Conservation (phyloP, 1,140 invertebrate species). For the Brachionus calyciflorus region DNA sequence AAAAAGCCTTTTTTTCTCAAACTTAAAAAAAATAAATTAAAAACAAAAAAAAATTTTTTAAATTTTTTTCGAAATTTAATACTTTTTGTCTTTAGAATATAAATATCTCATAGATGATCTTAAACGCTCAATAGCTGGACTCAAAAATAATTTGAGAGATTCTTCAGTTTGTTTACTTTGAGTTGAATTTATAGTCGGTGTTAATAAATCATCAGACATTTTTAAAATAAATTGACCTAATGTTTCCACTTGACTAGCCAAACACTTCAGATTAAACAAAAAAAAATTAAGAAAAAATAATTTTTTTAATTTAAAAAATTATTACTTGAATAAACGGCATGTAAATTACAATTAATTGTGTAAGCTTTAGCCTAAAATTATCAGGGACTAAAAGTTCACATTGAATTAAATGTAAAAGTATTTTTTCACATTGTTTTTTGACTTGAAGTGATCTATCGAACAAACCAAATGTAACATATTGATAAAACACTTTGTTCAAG, state of each 20-base stretch:
- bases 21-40: background rate
- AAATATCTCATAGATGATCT: slow-evolving; percentile 37
- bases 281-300: no score
- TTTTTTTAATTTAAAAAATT: background rate
- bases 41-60: background rate
- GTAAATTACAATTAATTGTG: background rate
- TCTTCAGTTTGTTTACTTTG: slow-evolving; percentile 39
- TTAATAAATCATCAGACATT: slow-evolving; percentile 22
- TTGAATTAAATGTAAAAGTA: slow-evolving; percentile 36
- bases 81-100: slow-evolving; percentile 39
- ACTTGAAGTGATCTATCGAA: slow-evolving; percentile 14
- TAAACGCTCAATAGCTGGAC: slow-evolving; percentile 39
- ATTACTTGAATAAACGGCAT: slow-evolving; percentile 36
- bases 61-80: no score
- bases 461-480: slow-evolving; percentile 30
- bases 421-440: slow-evolving; percentile 14
- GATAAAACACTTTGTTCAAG: slow-evolving; percentile 38
- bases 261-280: no score
- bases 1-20: slow-evolving; percentile 28
- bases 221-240: slow-evolving; percentile 34
- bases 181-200: slow-evolving; percentile 6
- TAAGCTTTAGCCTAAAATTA: background rate
- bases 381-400: slow-evolving; percentile 17
- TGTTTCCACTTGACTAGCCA: slow-evolving; percentile 14
- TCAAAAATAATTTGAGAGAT: slow-evolving; percentile 24